Percentiles rank a stretch among this genome's conserved stretches.
Conservation (phyloP, 1,140 invertebrate genomes). For the Hesperophylax magnus region DNA sequence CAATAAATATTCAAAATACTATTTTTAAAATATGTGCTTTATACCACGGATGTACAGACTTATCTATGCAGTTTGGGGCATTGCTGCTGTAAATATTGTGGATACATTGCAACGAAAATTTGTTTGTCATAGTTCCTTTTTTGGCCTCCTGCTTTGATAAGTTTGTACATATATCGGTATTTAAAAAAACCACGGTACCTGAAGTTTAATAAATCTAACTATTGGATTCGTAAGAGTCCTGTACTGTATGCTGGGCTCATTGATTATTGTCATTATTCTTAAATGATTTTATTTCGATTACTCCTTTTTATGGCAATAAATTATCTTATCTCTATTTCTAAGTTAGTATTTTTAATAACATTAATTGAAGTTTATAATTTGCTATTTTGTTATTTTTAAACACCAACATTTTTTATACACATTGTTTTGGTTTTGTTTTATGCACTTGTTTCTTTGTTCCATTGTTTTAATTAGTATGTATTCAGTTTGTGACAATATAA, state of each 20-base stretch:
- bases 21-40: neutral
- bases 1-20: constrained; percentile 69
- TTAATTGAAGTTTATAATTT: neutral
- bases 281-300: constrained; percentile 1
- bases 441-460: too few species aligned
- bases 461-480: too few species aligned
- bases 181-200: constrained; percentile 78
- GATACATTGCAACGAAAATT: too few species aligned
- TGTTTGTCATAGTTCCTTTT: too few species aligned
- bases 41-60: constrained; percentile 4
- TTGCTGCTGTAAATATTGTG: too few species aligned
- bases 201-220: constrained; percentile 85
- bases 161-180: neutral
- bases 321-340: too few species aligned
- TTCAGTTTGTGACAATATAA: too few species aligned
- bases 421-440: too few species aligned
- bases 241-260: constrained; percentile 22
- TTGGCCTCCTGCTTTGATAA: too few species aligned
- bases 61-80: neutral
- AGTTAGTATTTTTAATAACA: too few species aligned
- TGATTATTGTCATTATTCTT: constrained; percentile 3
- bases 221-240: neutral
- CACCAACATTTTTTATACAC: too few species aligned
- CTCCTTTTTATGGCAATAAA: constrained; percentile 5
- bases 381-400: neutral